phyloP scores from a whole-genome alignment of 2,888 invertebrate species.

The Drosophila kambysellisi region DNA sequence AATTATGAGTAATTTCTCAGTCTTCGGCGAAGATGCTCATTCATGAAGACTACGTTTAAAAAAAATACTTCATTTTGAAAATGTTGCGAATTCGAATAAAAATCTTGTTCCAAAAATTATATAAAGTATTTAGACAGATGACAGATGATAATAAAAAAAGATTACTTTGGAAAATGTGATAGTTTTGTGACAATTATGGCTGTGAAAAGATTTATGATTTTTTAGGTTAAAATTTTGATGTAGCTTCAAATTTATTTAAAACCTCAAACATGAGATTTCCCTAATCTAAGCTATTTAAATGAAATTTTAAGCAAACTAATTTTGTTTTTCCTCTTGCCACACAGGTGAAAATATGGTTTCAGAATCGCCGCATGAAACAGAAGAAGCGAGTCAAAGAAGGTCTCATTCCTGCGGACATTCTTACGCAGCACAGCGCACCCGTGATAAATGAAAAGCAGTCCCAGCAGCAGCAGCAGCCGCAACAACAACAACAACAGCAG shows the following conservation, averaged over 20 bases:
- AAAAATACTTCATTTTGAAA: neutral
- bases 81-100: neutral
- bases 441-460: constrained; percentile 60
- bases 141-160: neutral
- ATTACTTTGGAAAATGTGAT: neutral
- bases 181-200: neutral
- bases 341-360: constrained; percentile 98
- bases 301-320: neutral
- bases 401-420: constrained; percentile 88
- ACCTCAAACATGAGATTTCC: neutral
- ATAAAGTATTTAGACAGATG: neutral
- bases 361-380: constrained; percentile 99
- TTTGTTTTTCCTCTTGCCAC: neutral
- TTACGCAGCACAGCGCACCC: constrained; percentile 71
- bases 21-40: neutral
- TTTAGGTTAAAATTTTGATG: neutral
- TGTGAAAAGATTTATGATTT: neutral
- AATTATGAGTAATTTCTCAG: neutral
- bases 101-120: neutral
- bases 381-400: constrained; percentile 98
- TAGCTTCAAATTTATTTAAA: neutral
- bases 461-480: constrained; percentile 53
- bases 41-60: neutral
- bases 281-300: neutral
- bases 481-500: constrained; percentile 46